phyloP scores from a whole-genome alignment of 2,113 vertebrate genomes.

The Malurus cyaneus region DNA sequence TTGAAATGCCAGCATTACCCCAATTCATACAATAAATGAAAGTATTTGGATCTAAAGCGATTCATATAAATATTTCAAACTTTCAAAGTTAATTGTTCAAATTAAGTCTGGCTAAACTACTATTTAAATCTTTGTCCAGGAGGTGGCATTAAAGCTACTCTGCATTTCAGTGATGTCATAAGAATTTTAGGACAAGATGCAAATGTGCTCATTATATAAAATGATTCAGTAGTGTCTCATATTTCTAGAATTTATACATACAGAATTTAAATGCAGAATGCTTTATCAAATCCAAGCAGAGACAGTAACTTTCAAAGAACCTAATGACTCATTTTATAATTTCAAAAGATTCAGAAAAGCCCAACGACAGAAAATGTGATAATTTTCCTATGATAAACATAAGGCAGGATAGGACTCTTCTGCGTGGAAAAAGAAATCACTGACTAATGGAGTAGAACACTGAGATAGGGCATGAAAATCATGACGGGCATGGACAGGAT shows the following conservation, averaged over 20 bases:
- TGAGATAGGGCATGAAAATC: not conserved
- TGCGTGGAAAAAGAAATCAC: not conserved
- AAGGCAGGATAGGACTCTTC: not conserved
- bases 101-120: not conserved
- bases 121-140: slow-evolving; percentile 29
- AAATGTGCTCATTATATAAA: not conserved
- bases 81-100: not conserved
- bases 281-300: not conserved
- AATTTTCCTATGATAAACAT: not conserved
- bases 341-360: not conserved
- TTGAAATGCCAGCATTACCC: not conserved
- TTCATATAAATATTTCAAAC: not conserved
- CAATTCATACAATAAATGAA: not conserved
- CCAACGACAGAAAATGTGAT: not conserved
- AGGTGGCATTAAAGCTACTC: slow-evolving; percentile 57
- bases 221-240: not conserved
- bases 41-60: not conserved
- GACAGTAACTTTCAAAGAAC: not conserved
- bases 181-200: not conserved
- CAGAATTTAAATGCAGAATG: not conserved
- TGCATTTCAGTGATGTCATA: not conserved
- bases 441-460: not conserved
- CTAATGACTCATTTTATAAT: not conserved
- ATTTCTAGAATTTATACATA: not conserved
- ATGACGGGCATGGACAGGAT: not conserved